Conservation (phyloP, 2,113 vertebrate genomes). For the Chaetodon trifascialis region DNA sequence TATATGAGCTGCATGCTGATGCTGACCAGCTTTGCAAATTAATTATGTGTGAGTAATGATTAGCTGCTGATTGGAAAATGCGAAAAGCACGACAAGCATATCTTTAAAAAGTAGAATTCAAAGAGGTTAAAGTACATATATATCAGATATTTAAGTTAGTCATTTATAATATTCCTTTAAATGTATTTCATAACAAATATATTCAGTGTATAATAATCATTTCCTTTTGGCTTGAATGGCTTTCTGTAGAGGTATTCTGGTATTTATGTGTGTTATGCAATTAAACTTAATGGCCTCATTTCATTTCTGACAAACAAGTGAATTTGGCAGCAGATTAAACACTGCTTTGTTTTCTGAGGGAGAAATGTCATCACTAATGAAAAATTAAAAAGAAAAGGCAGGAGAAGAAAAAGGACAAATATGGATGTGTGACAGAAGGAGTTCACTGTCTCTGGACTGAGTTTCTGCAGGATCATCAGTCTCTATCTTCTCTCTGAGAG, state of each 20-base stretch:
- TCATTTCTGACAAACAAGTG: conserved; percentile 37
- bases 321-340: conserved; percentile 50
- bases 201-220: conserved; percentile 22
- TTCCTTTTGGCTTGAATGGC: conserved; percentile 59
- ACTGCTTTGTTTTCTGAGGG: conserved; percentile 45
- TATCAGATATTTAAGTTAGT: conserved; percentile 4
- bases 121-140: conserved; percentile 30
- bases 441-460: conserved; percentile 41
- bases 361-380: conserved; percentile 37
- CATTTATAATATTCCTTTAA: conserved; percentile 16
- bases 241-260: conserved; percentile 67
- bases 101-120: conserved; percentile 26
- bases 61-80: background rate
- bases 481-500: conserved; percentile 30
- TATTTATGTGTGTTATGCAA: conserved; percentile 49
- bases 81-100: background rate
- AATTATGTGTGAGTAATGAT: conserved; percentile 14
- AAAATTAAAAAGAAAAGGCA: background rate
- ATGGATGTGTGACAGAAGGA: conserved; percentile 27
- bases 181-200: conserved; percentile 35
- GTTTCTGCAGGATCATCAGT: conserved; percentile 46
- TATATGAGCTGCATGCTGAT: conserved; percentile 37
- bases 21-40: conserved; percentile 12
- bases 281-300: conserved; percentile 41
- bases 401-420: conserved; percentile 23